Percentiles rank a stretch among this genome's conserved stretches.
Conservation (phyloP, 2,797 vertebrate species). For the Mycteria americana region DNA sequence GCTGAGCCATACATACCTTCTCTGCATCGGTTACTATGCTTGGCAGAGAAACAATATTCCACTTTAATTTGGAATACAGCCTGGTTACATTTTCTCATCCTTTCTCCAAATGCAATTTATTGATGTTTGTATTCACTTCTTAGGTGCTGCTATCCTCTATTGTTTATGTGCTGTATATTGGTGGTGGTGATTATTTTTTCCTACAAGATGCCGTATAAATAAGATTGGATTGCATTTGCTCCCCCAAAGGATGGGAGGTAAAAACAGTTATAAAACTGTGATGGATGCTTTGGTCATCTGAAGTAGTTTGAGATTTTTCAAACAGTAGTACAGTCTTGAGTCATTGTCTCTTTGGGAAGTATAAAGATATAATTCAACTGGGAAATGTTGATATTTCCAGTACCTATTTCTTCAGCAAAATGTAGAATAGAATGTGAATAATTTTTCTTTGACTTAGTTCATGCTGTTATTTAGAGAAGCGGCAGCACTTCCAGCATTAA, state of each 20-base stretch:
- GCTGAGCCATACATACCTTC: background rate
- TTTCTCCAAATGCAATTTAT: background rate
- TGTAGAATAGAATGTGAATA: background rate
- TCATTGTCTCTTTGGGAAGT: background rate
- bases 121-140: background rate
- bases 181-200: background rate
- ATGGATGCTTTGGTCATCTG: background rate
- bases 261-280: background rate
- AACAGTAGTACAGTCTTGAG: background rate
- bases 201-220: background rate
- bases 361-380: background rate
- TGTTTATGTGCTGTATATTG: background rate
- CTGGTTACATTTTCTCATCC: background rate
- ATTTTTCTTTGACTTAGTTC: background rate
- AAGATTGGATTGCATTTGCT: background rate
- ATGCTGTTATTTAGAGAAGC: background rate
- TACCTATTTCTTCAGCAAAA: background rate
- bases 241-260: background rate
- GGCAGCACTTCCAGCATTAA: background rate
- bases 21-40: background rate
- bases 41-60: background rate
- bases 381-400: background rate
- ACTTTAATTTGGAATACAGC: background rate
- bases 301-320: background rate
- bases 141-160: background rate